phyloP scores from a whole-genome alignment of 1,140 invertebrate species.

The Popillia japonica region DNA sequence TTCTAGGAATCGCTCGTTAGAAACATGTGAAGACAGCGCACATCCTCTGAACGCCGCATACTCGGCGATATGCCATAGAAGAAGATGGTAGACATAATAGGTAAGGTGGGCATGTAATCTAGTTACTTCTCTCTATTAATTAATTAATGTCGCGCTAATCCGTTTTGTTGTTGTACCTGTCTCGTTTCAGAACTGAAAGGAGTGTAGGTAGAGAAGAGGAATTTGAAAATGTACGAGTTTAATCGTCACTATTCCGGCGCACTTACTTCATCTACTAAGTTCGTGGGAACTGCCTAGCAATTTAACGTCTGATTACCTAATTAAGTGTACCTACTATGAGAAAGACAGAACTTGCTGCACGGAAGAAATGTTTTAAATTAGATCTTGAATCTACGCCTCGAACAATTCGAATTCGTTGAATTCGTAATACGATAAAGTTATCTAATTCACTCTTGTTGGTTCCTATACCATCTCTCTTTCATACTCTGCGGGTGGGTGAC shows the following conservation, averaged over 20 bases:
- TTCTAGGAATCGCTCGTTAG: neutral
- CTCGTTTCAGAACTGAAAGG: neutral
- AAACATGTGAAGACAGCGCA: neutral
- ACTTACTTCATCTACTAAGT: neutral
- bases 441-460: no score
- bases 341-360: no score
- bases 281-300: no score
- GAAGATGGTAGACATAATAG: neutral
- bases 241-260: neutral
- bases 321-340: no score
- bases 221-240: neutral
- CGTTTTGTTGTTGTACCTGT: neutral
- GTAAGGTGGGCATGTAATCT: neutral
- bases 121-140: slow-evolving; percentile 11
- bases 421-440: no score
- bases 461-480: no score
- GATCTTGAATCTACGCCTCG: no score
- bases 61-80: neutral
- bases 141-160: slow-evolving; percentile 14
- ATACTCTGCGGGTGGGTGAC: no score
- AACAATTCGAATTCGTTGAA: no score
- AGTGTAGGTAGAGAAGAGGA: neutral
- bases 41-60: neutral
- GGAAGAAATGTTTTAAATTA: no score
- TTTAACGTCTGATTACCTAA: no score